Percentiles rank a stretch among this genome's conserved stretches.
Evolutionary conservation across 2,113 vertebrate species (phyloP).

Genomic region (Kryptolebias marmoratus): DNA sequence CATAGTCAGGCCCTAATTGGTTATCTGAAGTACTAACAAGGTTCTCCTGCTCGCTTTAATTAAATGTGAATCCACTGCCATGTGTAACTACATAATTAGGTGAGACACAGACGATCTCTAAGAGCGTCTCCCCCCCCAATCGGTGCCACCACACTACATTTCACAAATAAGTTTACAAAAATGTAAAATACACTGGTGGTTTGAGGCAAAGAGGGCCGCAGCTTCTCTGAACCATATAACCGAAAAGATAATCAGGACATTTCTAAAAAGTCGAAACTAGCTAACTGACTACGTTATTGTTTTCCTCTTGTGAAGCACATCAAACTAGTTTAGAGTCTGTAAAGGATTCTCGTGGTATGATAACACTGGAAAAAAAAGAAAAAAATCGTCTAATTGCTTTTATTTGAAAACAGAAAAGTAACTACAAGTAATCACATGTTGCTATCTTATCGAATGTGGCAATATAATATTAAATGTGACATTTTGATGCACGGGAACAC

Average conservation of each 20-base stretch:
- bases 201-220: neutral
- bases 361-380: no score
- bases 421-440: no score
- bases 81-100: slow-evolving; percentile 62
- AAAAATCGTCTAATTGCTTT: no score
- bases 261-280: slow-evolving; percentile 38
- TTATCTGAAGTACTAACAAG: slow-evolving; percentile 53
- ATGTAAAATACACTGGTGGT: slow-evolving; percentile 3
- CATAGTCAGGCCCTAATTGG: slow-evolving; percentile 49
- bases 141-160: slow-evolving; percentile 2
- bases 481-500: no score
- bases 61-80: slow-evolving; percentile 63
- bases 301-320: slow-evolving; percentile 18
- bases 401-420: no score
- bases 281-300: slow-evolving; percentile 8
- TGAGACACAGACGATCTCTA: slow-evolving; percentile 27
- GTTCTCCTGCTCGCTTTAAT: slow-evolving; percentile 50
- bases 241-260: slow-evolving; percentile 28
- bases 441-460: no score
- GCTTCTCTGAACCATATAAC: slow-evolving; percentile 9
- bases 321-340: no score
- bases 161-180: slow-evolving; percentile 14
- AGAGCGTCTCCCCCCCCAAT: slow-evolving; percentile 10
- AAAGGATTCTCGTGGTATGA: no score
- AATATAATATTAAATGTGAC: no score